Percentiles rank a stretch among this genome's conserved stretches.
phyloP scores from a whole-genome alignment of 2,888 invertebrate species.

The Callimorpha dominula region DNA sequence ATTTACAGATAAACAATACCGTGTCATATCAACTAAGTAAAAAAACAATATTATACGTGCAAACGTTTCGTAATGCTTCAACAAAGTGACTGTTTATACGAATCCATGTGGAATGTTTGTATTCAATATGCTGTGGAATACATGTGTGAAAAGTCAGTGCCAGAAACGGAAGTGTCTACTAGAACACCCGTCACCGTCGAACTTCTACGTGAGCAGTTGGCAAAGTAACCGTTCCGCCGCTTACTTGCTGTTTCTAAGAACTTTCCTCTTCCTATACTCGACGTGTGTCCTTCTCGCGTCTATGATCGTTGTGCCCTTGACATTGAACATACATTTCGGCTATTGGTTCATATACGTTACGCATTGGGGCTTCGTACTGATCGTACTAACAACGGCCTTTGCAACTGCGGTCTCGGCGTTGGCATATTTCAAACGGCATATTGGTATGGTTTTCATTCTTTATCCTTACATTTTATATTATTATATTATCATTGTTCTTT shows the following conservation, averaged over 20 bases:
- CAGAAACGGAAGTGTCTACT: constrained; percentile 65
- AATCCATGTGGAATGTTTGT: constrained; percentile 29
- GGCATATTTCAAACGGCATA: constrained; percentile 65
- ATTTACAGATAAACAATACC: constrained; percentile 46
- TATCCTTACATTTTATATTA: background rate
- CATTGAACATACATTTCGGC: constrained; percentile 57
- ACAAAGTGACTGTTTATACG: constrained; percentile 40
- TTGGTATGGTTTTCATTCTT: constrained; percentile 62
- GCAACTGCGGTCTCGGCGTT: constrained; percentile 67
- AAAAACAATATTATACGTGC: constrained; percentile 36
- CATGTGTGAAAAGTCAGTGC: constrained; percentile 56
- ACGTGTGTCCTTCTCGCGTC: constrained; percentile 63
- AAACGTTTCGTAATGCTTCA: constrained; percentile 46
- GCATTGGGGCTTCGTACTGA: constrained; percentile 77
- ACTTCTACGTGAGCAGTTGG: constrained; percentile 77
- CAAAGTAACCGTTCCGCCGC: constrained; percentile 66
- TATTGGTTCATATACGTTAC: constrained; percentile 82
- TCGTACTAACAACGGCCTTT: constrained; percentile 66
- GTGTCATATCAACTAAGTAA: constrained; percentile 46
- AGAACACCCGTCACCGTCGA: constrained; percentile 65
- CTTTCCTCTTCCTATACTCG: constrained; percentile 68
- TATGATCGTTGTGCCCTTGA: constrained; percentile 56
- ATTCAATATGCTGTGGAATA: constrained; percentile 56
- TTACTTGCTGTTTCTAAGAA: constrained; percentile 62
- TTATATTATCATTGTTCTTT: background rate